These are phyloP conservation scores for Platycnemis pennipes DNA, from an alignment of 2,888 invertebrate species.

Conservation along the genomic window DNA sequence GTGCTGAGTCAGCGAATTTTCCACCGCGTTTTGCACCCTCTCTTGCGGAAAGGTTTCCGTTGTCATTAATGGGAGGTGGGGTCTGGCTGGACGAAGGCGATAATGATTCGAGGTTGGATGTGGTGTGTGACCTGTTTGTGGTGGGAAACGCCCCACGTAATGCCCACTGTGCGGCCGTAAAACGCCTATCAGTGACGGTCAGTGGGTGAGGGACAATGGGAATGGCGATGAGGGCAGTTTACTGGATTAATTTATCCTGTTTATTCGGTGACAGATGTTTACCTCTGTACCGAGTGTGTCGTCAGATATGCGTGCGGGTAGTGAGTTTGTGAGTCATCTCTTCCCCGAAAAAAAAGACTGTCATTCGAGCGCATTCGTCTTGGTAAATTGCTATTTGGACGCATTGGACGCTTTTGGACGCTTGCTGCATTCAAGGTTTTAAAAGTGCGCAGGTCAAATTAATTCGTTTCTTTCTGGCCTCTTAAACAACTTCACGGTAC, in stretches of 20 bases:
- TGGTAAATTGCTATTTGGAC: background rate
- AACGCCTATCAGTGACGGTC: background rate
- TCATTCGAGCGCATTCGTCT: background rate
- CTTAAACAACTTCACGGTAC: background rate
- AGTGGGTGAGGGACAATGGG: background rate
- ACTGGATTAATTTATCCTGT: background rate
- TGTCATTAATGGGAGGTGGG: background rate
- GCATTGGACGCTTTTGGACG: background rate
- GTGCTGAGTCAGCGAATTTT: background rate
- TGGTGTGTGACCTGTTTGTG: background rate
- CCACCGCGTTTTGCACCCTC: background rate
- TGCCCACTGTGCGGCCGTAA: background rate
- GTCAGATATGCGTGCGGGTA: background rate
- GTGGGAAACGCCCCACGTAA: background rate
- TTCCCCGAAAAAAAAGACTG: background rate
- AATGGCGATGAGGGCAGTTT: background rate
- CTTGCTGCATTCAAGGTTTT: background rate
- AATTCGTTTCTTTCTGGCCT: background rate
- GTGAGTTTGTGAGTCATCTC: background rate
- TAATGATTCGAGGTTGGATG: background rate
- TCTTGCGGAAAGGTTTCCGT: background rate
- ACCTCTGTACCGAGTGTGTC: background rate
- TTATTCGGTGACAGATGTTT: background rate
- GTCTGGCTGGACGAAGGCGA: background rate
- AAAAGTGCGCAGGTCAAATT: background rate